A percentile compares a stretch with the other conserved stretches of the same genome.
Evolutionary conservation across 2,888 invertebrate genomes (phyloP).

Genomic region (Acanthosepion esculentum): DNA sequence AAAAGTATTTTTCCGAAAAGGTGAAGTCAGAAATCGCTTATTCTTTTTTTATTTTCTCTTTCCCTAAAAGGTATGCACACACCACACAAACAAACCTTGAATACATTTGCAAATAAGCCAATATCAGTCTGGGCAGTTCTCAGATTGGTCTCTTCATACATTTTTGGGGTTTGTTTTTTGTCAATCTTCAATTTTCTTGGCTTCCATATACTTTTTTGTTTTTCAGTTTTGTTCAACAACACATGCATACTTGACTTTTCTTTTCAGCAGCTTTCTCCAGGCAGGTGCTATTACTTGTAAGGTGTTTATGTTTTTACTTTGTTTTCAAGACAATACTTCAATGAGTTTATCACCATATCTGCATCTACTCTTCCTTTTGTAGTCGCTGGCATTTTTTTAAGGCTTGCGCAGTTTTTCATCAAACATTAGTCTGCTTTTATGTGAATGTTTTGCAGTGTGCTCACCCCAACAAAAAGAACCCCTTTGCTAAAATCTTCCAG

Average conservation of each 20-base stretch:
- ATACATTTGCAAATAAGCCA: background rate
- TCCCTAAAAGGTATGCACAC: background rate
- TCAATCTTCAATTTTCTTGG: background rate
- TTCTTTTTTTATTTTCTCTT: background rate
- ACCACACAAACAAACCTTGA: background rate
- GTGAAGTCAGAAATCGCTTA: background rate
- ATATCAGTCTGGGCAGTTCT: conserved; percentile 1
- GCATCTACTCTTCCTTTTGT: background rate
- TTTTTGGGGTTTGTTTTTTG: background rate
- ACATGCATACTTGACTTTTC: background rate
- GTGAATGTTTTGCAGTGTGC: background rate
- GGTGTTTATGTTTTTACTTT: conserved; percentile 20
- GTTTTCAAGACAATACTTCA: conserved; percentile 17
- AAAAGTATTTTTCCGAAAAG: background rate
- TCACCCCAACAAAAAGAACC: background rate
- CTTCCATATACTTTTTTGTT: background rate
- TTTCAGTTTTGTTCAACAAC: background rate
- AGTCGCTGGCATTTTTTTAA: background rate
- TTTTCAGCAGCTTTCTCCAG: background rate
- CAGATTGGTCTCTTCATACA: background rate
- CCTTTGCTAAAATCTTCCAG: background rate
- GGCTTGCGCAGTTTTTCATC: background rate
- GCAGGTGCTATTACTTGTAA: conserved; percentile 22
- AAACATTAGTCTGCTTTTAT: conserved; percentile 22
- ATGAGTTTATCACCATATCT: background rate